A percentile compares a stretch with the other conserved stretches of the same genome.
Evolutionary conservation across 2,113 vertebrate genomes (phyloP).

Genomic region (Phasianus colchicus): DNA sequence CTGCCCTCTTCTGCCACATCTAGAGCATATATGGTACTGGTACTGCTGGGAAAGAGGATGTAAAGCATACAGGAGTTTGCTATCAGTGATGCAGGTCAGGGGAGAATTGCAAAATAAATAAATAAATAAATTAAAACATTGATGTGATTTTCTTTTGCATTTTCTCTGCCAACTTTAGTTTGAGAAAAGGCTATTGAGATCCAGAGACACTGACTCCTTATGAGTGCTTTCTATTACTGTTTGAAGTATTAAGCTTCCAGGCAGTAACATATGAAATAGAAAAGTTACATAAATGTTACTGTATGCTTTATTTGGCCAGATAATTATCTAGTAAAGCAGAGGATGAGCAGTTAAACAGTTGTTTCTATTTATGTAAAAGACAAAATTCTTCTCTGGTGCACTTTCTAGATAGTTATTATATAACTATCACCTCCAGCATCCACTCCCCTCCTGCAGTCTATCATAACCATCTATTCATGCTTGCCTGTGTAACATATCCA

Average conservation of each 20-base stretch:
- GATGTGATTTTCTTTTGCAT: background rate
- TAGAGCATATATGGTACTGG: background rate
- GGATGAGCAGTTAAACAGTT: background rate
- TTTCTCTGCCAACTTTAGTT: background rate
- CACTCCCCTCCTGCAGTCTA: background rate
- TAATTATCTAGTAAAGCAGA: background rate
- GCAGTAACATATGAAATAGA: background rate
- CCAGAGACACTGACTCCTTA: rapidly evolving
- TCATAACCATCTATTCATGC: background rate
- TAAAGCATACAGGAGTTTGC: background rate
- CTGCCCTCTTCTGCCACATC: background rate
- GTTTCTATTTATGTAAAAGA: background rate
- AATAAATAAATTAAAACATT: background rate
- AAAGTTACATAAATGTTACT: background rate
- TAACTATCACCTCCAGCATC: background rate
- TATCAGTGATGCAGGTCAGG: background rate
- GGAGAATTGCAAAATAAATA: background rate
- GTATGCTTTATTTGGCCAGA: background rate
- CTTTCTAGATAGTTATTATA: background rate
- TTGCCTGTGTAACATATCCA: background rate
- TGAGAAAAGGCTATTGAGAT: background rate
- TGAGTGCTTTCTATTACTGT: background rate
- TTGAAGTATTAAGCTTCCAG: background rate
- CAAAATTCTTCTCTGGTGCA: background rate
- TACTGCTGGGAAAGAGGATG: background rate